These are phyloP conservation scores for Hippocampus kuda DNA, from an alignment of 2,797 vertebrate species.

Conservation along the genomic window DNA sequence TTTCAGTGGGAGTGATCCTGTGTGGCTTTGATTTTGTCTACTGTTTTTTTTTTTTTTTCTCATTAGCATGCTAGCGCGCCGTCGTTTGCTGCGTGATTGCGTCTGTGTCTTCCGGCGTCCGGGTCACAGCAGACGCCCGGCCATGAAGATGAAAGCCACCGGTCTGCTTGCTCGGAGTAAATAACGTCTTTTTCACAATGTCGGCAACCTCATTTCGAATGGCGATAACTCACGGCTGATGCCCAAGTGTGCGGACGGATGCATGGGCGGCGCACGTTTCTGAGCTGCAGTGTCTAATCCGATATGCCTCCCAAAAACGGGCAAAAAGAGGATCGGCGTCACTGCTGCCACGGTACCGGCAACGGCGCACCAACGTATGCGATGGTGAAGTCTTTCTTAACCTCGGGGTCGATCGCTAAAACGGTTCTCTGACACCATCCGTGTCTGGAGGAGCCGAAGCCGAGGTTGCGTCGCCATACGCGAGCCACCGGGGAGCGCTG, in stretches of 20 bases:
- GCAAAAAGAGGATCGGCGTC: background rate
- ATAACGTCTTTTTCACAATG: background rate
- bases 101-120: slow-evolving; percentile 22
- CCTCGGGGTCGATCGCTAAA: slow-evolving; percentile 19
- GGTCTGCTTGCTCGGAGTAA: background rate
- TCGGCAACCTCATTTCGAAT: background rate
- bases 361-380: slow-evolving; percentile 26
- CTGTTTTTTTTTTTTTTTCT: slow-evolving; percentile 11
- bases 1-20: slow-evolving; percentile 14
- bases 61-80: background rate
- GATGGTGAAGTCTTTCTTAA: slow-evolving; percentile 19
- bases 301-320: slow-evolving; percentile 15
- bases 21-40: slow-evolving; percentile 24
- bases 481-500: slow-evolving; percentile 50
- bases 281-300: too few species aligned
- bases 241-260: background rate
- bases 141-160: slow-evolving; percentile 9
- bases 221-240: background rate
- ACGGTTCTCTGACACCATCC: slow-evolving; percentile 32
- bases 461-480: slow-evolving; percentile 41
- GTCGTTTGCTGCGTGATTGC: slow-evolving; percentile 27
- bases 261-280: too few species aligned
- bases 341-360: slow-evolving; percentile 18
- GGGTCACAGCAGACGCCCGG: slow-evolving; percentile 32
- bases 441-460: slow-evolving; percentile 28